A percentile compares a stretch with the other conserved stretches of the same genome.
Evolutionary conservation across 2,113 vertebrate genomes (phyloP).

Genomic region (Ptilonorhynchus violaceus): DNA sequence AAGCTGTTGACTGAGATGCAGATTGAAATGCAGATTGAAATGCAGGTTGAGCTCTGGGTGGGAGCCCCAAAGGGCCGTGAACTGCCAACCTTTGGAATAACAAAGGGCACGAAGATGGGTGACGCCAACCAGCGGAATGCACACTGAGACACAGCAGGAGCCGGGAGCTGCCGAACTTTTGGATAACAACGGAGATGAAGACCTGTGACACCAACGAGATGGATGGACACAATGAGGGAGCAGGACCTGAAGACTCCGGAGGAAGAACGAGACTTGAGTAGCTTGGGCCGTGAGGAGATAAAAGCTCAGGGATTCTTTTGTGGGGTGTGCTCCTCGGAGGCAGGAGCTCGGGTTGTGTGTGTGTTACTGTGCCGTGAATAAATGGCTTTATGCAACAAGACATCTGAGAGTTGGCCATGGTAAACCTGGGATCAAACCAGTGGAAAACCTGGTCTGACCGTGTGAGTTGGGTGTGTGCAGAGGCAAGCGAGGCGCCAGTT

Average conservation of each 20-base stretch:
- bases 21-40: background rate
- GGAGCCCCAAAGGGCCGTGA: background rate
- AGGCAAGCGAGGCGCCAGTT: accelerated
- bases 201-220: accelerated
- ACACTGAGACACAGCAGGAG: background rate
- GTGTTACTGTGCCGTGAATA: background rate
- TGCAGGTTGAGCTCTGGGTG: background rate
- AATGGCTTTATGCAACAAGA: background rate
- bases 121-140: background rate
- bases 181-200: background rate
- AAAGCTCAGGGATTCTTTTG: background rate
- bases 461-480: background rate
- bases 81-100: too few species aligned
- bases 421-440: accelerated
- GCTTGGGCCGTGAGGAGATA: too few species aligned
- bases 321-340: background rate
- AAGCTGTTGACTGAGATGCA: background rate
- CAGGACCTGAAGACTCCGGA: background rate
- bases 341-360: background rate
- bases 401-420: background rate
- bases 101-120: background rate
- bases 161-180: background rate
- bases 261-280: background rate
- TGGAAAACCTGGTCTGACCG: background rate
- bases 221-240: background rate